These are phyloP conservation scores for Pseudorectes ferrugineus DNA, from an alignment of 2,113 vertebrate species.

Conservation along the genomic window DNA sequence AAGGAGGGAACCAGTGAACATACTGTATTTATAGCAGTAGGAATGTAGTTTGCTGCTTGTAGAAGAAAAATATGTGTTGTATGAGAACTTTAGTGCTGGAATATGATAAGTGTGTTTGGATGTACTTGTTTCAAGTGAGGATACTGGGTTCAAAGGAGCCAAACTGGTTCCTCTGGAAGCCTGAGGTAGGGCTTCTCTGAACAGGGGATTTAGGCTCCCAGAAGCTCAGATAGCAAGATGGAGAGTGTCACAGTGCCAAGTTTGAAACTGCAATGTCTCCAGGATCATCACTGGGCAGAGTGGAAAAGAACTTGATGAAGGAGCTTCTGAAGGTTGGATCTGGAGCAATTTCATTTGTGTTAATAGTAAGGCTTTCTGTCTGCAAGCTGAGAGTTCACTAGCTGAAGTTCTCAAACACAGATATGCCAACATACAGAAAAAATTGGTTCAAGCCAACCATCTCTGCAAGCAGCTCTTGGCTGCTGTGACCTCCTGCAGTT, in stretches of 20 bases:
- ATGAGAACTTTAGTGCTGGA: not conserved
- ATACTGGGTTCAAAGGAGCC: not conserved
- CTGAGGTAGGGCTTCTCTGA: not conserved
- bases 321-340: not conserved
- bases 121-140: not conserved
- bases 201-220: not conserved
- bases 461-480: not conserved
- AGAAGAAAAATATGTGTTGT: not conserved
- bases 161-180: not conserved
- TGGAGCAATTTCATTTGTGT: not conserved
- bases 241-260: not conserved
- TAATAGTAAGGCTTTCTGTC: not conserved
- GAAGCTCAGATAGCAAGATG: not conserved
- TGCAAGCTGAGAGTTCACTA: not conserved
- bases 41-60: conserved; percentile 33
- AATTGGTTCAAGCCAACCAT: not conserved
- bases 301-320: not conserved
- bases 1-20: conserved; percentile 39
- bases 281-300: not conserved
- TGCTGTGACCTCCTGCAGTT: not conserved
- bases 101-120: not conserved
- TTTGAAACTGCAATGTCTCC: not conserved
- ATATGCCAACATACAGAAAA: not conserved
- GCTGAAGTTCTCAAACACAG: not conserved
- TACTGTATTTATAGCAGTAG: conserved; percentile 56